Evolutionary conservation across 2,888 invertebrate species (phyloP).

Genomic region (Entomobrya proxima): DNA sequence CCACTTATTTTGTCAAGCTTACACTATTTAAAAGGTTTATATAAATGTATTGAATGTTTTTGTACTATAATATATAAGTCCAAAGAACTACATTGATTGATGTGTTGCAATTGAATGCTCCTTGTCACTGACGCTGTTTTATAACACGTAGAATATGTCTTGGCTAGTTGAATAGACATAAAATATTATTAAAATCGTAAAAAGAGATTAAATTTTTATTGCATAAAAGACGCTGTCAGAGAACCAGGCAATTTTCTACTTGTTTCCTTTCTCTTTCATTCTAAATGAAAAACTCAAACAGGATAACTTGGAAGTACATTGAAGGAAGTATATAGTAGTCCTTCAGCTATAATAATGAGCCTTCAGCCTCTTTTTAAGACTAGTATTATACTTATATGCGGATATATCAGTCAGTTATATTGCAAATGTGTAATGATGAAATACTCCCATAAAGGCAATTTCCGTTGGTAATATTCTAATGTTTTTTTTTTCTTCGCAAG

Average conservation of each 20-base stretch:
- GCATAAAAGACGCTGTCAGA: conserved; percentile 11
- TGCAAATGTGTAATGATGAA: conserved; percentile 41
- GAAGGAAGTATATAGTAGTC: too few relatives aligned
- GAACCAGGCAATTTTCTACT: neutral
- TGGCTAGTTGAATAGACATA: neutral
- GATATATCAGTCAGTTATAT: conserved; percentile 4
- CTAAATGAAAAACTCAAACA: too few relatives aligned
- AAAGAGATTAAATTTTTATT: conserved; percentile 19
- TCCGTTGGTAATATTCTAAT: conserved; percentile 38
- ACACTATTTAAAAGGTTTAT: too few relatives aligned
- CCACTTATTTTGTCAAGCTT: too few relatives aligned
- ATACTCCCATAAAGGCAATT: conserved; percentile 59
- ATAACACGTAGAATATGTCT: neutral
- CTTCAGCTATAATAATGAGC: too few relatives aligned
- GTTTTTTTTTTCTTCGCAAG: neutral
- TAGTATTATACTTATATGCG: too few relatives aligned
- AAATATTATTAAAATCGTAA: conserved; percentile 8
- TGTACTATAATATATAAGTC: too few relatives aligned
- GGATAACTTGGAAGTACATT: too few relatives aligned
- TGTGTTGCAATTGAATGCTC: neutral
- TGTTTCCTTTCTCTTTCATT: neutral
- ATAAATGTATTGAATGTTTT: too few relatives aligned
- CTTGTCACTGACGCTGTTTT: conserved; percentile 14
- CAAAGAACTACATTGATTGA: too few relatives aligned
- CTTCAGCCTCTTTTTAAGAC: too few relatives aligned